Evolutionary conservation across 2,797 vertebrate species (phyloP), one percentile per base, ranked within the genome.

Genomic region (Emys orbicularis): DNA sequence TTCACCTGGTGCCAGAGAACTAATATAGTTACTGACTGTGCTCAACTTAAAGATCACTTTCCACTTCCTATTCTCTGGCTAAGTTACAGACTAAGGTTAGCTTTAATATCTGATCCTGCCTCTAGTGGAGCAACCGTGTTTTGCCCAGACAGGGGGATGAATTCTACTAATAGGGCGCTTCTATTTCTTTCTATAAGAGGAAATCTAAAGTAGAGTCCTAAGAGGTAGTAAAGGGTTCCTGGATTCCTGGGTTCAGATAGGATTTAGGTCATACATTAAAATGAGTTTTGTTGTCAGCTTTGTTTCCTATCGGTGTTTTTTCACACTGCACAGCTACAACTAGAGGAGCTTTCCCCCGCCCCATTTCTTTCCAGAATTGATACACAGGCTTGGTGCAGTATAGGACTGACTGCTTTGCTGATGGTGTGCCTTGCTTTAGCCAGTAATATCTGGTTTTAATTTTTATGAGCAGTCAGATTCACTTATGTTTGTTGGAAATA

Each of bases 321-420:
- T 27, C 15, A 65, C 8, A 74, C 6, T 19, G 61, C 82, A 52
- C 25, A 56, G 57, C 76, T 6, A 0, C 74, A 47, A 3, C 11
- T 74, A 27, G 41, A 74, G 12, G 41, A 41, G 5, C 37, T 44
- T 2, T 37, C 37, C 11, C 10, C 5, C 9, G 41, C 21, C 23
- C 10, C 21, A 13, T 12, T 74, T 41, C 72, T 41, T 44, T 27
- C 37, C 72, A 44, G 72, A 37, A 25, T 44, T 74, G n/a, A 25
- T 68, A 3, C 44, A 7, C 27, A 13, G 12, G 4, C 53, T 19
- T 68, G 65, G 65, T 31, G 16, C 81, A 59, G 12, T 29, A 1
- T 0, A 25, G 74, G 53, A 77, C 83, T 81, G 2, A 0, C 0
- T 21, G 29, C 0, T 54, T 52, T 11, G 0, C 0, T 41, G 13